phyloP scores from a whole-genome alignment of 1,140 invertebrate species.

The Bombus pascuorum region DNA sequence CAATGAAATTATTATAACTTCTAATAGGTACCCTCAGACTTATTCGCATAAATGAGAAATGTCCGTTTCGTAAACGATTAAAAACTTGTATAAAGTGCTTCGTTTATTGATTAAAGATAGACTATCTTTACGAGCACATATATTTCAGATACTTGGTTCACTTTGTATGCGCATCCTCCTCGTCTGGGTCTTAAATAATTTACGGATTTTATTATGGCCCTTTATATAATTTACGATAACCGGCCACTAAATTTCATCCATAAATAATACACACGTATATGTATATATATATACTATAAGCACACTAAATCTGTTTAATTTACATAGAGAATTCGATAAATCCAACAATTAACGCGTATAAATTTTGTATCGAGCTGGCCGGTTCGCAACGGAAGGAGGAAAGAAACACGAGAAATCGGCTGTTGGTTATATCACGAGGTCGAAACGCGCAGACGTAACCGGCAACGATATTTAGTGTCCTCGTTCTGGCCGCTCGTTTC shows the following conservation, averaged over 20 bases:
- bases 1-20: too few species aligned
- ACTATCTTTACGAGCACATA: not conserved
- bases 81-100: too few species aligned
- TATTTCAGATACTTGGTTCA: not conserved
- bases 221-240: not conserved
- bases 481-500: not conserved
- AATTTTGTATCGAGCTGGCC: not conserved
- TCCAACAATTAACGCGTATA: conserved; percentile 6
- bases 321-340: not conserved
- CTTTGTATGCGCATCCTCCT: not conserved
- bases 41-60: not conserved
- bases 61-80: not conserved
- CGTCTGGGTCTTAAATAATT: not conserved
- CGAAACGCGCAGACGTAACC: not conserved
- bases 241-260: too few species aligned
- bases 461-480: not conserved
- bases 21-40: too few species aligned
- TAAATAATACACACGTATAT: not conserved
- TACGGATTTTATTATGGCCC: too few species aligned
- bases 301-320: not conserved
- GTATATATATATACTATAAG: too few species aligned
- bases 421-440: not conserved
- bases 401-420: not conserved
- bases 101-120: too few species aligned
- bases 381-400: not conserved